Evolutionary conservation across 2,113 vertebrate species (phyloP), one percentile per base, ranked within the genome.

Genomic region (Poicephalus gulielmi): DNA sequence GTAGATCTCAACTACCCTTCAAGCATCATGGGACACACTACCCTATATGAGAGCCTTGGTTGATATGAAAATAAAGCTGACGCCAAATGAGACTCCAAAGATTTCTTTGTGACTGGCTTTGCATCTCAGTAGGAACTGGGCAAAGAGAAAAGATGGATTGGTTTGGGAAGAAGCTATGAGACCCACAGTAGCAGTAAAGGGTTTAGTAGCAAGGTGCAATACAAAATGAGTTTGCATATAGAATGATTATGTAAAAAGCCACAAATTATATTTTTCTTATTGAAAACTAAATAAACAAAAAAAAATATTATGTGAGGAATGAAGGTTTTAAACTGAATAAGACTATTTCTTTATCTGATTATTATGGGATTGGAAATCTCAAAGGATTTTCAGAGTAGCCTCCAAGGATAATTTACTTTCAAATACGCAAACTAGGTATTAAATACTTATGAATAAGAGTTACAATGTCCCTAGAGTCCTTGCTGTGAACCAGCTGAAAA

Each of bases 301-400:
- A 43, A 74, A 50, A 79, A 71, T 24, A 46, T 49, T 52, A 73
- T 17, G 33, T 28, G 52, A 75, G 11, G 44, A 73, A 86, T 69
- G 4, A 62, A 88, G 46, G 12, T 63, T 93, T 94, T 91, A 92
- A 92, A 85, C 10, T 35, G 90, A 96, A 97, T 93, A 90, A 68
- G 35, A 60, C 17, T 47, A 35, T 84, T 95, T 91, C 69, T 80
- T 66, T 85, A 79, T 39, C 83, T 92, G 64, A 53, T 90, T 73
- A 95, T 96, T 95, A 96, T 50, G 43, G 71, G 86, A 97, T 85
- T 94, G 55, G 15, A 95, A 96, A 52, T 94, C 89, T 76, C 73
- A 90, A 80, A 84, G 52, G 52, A 90, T 87, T 94, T 95, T 57
- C 87, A 66, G 62, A 90, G 70, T 94, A 95, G 62, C 75, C 68